Conservation (phyloP, 2,888 invertebrate species). For the Eudasyphora cyanicolor region DNA sequence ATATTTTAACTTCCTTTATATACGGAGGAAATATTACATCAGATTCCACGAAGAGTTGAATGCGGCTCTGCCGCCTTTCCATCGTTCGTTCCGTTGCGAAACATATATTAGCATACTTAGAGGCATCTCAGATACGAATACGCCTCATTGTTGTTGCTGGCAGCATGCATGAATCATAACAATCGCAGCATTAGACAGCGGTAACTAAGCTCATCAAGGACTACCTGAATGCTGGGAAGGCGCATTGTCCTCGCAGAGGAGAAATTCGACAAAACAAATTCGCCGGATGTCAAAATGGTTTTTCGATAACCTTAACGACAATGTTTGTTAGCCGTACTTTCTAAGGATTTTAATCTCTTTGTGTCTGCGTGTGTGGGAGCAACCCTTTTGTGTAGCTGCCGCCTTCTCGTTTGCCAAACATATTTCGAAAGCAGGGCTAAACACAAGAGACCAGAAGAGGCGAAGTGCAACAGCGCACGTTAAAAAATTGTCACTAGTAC, state of each 20-base stretch:
- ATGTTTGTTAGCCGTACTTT: conserved; percentile 22
- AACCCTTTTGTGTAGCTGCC: conserved; percentile 37
- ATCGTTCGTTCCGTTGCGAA: background rate
- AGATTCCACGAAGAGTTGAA: background rate
- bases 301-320: conserved; percentile 71
- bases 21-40: background rate
- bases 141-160: conserved; percentile 39
- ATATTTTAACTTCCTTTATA: too few species aligned
- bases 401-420: conserved; percentile 15
- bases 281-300: conserved; percentile 74
- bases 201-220: conserved; percentile 64
- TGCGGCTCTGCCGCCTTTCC: background rate
- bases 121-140: conserved; percentile 22
- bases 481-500: background rate
- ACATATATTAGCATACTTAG: conserved; percentile 54
- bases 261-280: conserved; percentile 51
- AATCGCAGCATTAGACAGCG: conserved; percentile 55
- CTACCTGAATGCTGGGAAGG: background rate
- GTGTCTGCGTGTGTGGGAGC: background rate
- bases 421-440: background rate
- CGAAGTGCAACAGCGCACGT: background rate
- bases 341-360: conserved; percentile 18
- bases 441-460: background rate
- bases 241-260: conserved; percentile 45
- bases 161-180: conserved; percentile 57